Base-by-base conservation (phyloP, 2,888 invertebrate genomes). In the Idaea straminata region DNA sequence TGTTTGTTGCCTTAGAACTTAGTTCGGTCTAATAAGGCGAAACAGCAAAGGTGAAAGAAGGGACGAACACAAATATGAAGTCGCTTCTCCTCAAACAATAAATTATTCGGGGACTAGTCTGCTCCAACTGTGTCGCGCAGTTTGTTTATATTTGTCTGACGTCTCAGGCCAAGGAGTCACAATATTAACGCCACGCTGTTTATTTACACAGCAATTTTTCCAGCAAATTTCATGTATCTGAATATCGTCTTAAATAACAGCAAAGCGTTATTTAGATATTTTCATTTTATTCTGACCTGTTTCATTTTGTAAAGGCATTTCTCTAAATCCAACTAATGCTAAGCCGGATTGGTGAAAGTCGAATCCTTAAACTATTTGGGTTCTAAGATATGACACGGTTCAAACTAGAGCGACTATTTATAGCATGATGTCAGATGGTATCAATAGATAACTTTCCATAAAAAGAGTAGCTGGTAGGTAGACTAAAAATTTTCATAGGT, bases 101-200 rank as follows among this genome's bases (percentile, higher is more conserved):
- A 83, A 86, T 87, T 83, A 86, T 83, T 82, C 78, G 73, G 70
- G 72, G 72, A 72, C 75, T 71, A 65, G 78, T 73, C 73, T 77
- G 73, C 72, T 75, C 69, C 65, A 66, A 68, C 69, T 69, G 73
- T 74, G 76, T 75, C 77, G 76, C 69, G 72, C 78, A 79, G 76
- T 83, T 82, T 83, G 81, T 85, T 85, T 86, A 80, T 81, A 80
- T 85, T 84, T 79, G 76, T 76, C 72, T 79, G 79, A 81, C 83
- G 74, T 76, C 71, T 69, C 69, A 72, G 66, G 72, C 66, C 77
- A 69, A 72, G 69, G 72, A 72, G 69, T 73, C 75, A 70, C 73
- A 74, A 79, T 81, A 78, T 81, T 75, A 81, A 76, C 73, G 75
- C 71, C 67, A 61, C 66, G 67, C 63, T 72, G 72, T 76, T 78